Evolutionary conservation across 2,888 invertebrate genomes (phyloP).

Genomic region (Meghimatium bilineatum): DNA sequence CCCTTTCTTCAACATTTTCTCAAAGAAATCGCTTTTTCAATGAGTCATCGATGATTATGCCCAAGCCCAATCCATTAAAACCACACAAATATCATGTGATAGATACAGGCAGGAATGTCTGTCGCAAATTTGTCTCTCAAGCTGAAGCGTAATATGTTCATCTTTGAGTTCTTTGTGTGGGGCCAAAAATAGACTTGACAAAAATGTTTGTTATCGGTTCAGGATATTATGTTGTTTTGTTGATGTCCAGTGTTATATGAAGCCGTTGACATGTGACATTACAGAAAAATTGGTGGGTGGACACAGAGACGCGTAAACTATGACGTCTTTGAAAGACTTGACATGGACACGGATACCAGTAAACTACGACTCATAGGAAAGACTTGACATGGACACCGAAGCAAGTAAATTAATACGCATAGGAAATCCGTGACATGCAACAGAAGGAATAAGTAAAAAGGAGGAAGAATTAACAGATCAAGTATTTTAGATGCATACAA

Average conservation of each 20-base stretch:
- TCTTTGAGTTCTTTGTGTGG: not conserved
- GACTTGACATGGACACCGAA: too few relatives aligned
- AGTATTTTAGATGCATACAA: too few relatives aligned
- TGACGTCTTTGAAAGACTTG: too few relatives aligned
- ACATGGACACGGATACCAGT: too few relatives aligned
- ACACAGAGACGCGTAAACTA: not conserved
- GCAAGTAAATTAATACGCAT: not conserved
- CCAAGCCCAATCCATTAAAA: not conserved
- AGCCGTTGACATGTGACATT: too few relatives aligned
- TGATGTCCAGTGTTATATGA: not conserved
- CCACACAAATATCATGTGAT: not conserved
- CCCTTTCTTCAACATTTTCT: not conserved
- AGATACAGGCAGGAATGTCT: not conserved
- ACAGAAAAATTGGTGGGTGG: too few relatives aligned
- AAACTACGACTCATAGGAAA: not conserved
- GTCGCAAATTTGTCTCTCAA: not conserved
- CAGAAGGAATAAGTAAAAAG: too few relatives aligned
- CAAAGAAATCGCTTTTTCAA: conserved; percentile 15
- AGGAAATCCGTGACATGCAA: too few relatives aligned
- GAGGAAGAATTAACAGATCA: too few relatives aligned
- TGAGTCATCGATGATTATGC: conserved; percentile 13
- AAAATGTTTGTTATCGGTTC: not conserved
- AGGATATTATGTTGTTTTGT: too few relatives aligned
- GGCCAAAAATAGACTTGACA: not conserved
- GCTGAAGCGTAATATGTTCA: not conserved